Evolutionary conservation across 2,888 invertebrate genomes (phyloP).

Genomic region (Tachina fera): DNA sequence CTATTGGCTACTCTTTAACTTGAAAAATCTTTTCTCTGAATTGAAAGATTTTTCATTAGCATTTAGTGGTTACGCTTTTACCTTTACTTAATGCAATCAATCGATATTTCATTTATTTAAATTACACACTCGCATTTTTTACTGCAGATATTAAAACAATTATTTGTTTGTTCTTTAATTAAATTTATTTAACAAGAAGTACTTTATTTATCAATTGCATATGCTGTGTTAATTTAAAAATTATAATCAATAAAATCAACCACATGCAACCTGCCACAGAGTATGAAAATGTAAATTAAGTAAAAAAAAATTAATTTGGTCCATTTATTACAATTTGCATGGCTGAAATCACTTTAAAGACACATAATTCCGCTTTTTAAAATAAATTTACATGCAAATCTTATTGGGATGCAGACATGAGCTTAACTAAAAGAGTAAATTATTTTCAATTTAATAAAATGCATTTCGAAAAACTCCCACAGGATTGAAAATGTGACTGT

Average conservation of each 20-base stretch:
- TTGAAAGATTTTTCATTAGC: too few species aligned
- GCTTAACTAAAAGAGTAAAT: conserved; percentile 58
- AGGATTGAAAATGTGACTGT: conserved; percentile 58
- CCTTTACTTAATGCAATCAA: too few species aligned
- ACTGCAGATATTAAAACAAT: too few species aligned
- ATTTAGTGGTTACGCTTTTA: too few species aligned
- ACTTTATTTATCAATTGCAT: background rate
- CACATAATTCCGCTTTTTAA: conserved; percentile 8
- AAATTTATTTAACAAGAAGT: background rate
- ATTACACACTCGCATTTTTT: too few species aligned
- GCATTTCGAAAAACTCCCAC: conserved; percentile 66
- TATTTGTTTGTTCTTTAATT: background rate
- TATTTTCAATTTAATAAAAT: conserved; percentile 68
- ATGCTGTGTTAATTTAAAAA: background rate
- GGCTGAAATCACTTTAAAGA: conserved; percentile 8
- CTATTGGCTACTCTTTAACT: too few species aligned
- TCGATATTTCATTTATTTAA: too few species aligned
- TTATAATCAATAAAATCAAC: background rate
- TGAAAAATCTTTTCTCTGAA: too few species aligned
- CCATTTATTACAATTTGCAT: conserved; percentile 26
- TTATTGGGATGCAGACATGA: conserved; percentile 47
- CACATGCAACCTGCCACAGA: background rate
- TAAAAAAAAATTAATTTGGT: background rate
- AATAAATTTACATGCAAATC: conserved; percentile 50
- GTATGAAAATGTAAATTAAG: background rate